These are phyloP conservation scores for Grammomys surdaster DNA, from an alignment of 2,113 vertebrate species.

Conservation along the genomic window DNA sequence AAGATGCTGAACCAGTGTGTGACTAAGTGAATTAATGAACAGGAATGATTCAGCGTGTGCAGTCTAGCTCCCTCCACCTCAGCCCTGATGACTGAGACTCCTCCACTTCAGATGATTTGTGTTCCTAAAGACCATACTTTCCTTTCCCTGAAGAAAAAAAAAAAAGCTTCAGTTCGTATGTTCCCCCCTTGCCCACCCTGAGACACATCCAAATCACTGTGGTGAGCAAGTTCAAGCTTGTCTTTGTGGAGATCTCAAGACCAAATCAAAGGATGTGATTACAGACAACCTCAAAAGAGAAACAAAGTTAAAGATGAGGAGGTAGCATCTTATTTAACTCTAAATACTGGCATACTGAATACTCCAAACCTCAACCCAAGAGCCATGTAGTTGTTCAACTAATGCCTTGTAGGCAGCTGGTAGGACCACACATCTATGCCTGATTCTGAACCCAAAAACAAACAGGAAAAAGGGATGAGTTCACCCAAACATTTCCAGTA, in stretches of 20 bases:
- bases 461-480: slow-evolving; percentile 32
- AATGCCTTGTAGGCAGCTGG: neutral
- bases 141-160: neutral
- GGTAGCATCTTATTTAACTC: neutral
- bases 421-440: neutral
- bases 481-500: slow-evolving; percentile 39
- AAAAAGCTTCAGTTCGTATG: neutral
- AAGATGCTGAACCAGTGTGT: neutral
- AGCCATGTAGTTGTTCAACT: slow-evolving; percentile 31
- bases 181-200: neutral
- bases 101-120: neutral
- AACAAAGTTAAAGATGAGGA: neutral
- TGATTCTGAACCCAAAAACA: neutral
- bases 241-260: neutral
- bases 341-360: neutral
- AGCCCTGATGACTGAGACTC: neutral
- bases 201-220: neutral
- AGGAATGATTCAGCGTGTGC: neutral
- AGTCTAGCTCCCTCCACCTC: neutral
- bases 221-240: neutral
- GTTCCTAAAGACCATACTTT: slow-evolving; percentile 17
- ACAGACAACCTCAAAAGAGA: neutral
- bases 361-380: slow-evolving; percentile 9
- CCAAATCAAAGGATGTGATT: slow-evolving; percentile 25
- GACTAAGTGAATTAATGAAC: neutral